A percentile compares a stretch with the other conserved stretches of the same genome.
These are phyloP conservation scores for Cnemophilus loriae DNA, from an alignment of 2,113 vertebrate genomes.

Conservation along the genomic window DNA sequence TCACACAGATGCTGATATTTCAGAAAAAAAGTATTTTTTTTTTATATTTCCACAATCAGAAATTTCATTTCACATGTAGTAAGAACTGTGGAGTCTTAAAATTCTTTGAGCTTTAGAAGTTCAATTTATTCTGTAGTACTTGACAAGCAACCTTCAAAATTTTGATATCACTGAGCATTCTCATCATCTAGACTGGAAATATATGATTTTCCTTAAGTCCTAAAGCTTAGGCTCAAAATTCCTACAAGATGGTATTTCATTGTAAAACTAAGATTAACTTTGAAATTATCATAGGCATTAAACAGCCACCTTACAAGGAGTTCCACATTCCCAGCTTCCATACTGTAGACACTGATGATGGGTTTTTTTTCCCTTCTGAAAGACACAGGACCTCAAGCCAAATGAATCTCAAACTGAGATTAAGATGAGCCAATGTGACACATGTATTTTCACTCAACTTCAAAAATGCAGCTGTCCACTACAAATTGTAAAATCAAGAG, in stretches of 20 bases:
- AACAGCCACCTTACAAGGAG: neutral
- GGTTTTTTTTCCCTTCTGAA: neutral
- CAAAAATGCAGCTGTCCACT: neutral
- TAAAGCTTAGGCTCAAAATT: neutral
- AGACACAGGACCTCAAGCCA: neutral
- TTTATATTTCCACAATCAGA: neutral
- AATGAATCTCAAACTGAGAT: neutral
- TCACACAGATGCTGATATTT: neutral
- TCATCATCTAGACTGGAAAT: neutral
- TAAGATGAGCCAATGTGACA: neutral
- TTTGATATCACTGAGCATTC: neutral
- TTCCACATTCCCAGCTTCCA: neutral
- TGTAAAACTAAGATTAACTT: neutral
- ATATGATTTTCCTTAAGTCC: neutral
- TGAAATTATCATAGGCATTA: neutral
- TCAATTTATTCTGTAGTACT: neutral
- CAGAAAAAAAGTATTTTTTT: neutral
- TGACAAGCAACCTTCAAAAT: neutral
- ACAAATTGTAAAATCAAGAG: neutral
- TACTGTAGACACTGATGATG: fast-evolving
- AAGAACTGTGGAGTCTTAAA: neutral
- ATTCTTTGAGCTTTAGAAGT: neutral
- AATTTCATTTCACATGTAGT: neutral
- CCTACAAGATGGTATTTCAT: neutral
- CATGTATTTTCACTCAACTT: neutral